phyloP scores from a whole-genome alignment of 2,113 vertebrate species.

The Centropus bengalensis region DNA sequence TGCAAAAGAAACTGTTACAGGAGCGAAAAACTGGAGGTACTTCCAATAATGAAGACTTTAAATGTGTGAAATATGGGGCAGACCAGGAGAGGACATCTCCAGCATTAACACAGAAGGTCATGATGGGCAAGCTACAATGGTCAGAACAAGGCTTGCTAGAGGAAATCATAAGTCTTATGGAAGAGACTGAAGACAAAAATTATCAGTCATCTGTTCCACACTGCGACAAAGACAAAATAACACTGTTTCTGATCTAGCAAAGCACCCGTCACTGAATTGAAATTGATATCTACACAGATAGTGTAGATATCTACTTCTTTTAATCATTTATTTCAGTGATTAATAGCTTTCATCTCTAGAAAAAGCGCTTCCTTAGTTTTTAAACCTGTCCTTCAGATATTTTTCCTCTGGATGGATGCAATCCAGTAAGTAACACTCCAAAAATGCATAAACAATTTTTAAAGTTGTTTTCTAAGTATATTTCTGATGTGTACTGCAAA shows the following conservation, averaged over 20 bases:
- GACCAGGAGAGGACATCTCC: background rate
- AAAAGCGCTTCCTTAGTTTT: constrained; percentile 12
- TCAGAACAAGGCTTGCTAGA: background rate
- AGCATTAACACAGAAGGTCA: background rate
- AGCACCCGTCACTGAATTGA: background rate
- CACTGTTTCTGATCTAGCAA: background rate
- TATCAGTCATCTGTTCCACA: background rate
- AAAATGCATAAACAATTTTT: background rate
- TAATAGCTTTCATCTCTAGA: constrained; percentile 22
- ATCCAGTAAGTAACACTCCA: background rate
- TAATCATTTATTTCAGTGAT: constrained; percentile 1
- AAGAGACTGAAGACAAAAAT: constrained; percentile 9
- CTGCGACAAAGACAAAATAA: background rate
- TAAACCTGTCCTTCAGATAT: background rate
- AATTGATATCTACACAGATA: background rate
- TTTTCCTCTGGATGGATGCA: background rate
- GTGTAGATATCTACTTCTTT: background rate
- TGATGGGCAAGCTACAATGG: accelerated
- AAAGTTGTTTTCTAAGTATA: background rate
- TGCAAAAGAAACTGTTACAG: background rate
- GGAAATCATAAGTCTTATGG: background rate
- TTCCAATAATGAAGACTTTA: background rate
- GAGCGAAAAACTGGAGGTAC: background rate
- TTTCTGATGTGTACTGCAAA: background rate
- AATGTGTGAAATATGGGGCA: background rate